Evolutionary conservation across 2,888 invertebrate species (phyloP).

Genomic region (Drosophila longiperda): DNA sequence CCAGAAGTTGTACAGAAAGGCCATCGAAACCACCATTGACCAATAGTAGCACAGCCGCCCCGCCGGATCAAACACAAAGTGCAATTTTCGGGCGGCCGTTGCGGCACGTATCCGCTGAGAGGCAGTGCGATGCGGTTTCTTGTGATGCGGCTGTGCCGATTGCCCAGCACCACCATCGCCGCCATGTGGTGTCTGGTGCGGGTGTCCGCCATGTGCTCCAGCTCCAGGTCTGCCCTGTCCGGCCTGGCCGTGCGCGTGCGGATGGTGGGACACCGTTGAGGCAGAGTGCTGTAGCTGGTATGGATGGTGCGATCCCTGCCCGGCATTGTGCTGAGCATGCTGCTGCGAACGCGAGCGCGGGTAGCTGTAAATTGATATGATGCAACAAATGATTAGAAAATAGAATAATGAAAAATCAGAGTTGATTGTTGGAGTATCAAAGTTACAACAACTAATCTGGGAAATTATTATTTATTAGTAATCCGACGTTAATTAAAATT

Average conservation of each 20-base stretch:
- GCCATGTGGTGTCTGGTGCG: conserved; percentile 66
- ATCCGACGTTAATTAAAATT: neutral
- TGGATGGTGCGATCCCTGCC: conserved; percentile 63
- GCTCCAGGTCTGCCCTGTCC: conserved; percentile 62
- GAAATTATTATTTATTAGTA: neutral
- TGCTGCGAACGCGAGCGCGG: conserved; percentile 79
- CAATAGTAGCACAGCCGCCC: conserved; percentile 98
- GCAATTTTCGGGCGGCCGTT: conserved; percentile 88
- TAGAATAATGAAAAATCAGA: neutral
- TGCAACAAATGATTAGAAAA: neutral
- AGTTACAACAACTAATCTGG: neutral
- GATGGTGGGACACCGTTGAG: conserved; percentile 75
- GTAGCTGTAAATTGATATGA: conserved; percentile 57
- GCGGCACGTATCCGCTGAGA: conserved; percentile 83
- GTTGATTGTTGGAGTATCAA: neutral
- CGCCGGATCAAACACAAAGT: conserved; percentile 99
- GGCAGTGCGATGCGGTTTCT: conserved; percentile 82
- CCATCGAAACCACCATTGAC: conserved; percentile 98
- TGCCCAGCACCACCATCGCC: conserved; percentile 33
- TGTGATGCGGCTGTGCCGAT: conserved; percentile 63
- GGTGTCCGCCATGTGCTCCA: conserved; percentile 59
- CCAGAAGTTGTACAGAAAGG: conserved; percentile 98
- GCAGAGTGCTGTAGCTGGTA: conserved; percentile 77
- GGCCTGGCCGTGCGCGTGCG: conserved; percentile 69
- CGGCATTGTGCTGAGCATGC: conserved; percentile 67